Base-by-base conservation (phyloP, 1,140 invertebrate genomes). In the Trichoplusia ni region DNA sequence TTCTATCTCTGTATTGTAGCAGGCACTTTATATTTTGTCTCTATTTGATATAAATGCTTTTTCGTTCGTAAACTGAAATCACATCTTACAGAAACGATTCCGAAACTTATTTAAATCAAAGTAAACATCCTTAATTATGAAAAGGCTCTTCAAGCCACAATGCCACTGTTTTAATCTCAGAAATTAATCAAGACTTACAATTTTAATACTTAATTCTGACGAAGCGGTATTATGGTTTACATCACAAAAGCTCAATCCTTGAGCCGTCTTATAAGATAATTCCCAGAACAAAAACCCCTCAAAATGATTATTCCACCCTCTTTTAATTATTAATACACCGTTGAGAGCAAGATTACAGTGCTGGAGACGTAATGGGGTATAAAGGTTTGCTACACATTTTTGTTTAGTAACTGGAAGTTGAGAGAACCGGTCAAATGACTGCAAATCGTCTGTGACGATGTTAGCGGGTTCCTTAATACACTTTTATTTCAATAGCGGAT, bases 241-340 rank as follows among this genome's bases (percentile, higher is more conserved):
- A 47, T 46, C 21, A 54, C 40, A 58, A 58, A 64, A 21, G 27
- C 23, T 29, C 6, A 38, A 21, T 6, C 25, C 51, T 58, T 49
- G 21, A 58, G 47, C 19, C 61, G 9, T 40, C 49, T 64, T 44
- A 33, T 11, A 31, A 35, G 61, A 44, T 64, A 64, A 64, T 64
- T 33, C 40, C 29, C 35, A 40, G 25, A 64, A 53, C 61, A 64
- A 66, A 65, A 60, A 40, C 46, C 44, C 35, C 29, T 14, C 14
- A 16, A 5, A 16, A 59, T 38, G 44, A 66, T 33, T 46, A 35
- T 56, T 64, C 38, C 54, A 27, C 31, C 56, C 64, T 47, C 21
- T 66, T 64, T 64, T 66, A 66, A 60, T 66, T 66, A 66, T 66
- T 66, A 53, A 60, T 66, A 64, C 29, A 31, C 61, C 13, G 38